Evolutionary conservation across 2,888 invertebrate genomes (phyloP).

Genomic region (Torymus tubicola): DNA sequence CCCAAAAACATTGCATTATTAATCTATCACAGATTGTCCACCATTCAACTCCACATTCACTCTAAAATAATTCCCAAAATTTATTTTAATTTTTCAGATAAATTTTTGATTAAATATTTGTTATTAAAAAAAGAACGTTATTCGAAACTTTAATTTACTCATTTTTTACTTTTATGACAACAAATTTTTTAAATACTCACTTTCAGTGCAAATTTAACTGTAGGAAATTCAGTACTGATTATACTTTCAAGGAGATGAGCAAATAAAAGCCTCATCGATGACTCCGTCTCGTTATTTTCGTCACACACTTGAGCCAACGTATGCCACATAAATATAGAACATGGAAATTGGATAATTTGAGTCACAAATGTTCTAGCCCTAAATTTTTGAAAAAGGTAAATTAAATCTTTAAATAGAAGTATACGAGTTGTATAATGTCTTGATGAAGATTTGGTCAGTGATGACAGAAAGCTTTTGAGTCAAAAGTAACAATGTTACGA

Average conservation of each 20-base stretch:
- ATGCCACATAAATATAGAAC: slow-evolving; percentile 71
- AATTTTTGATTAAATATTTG: too few species aligned
- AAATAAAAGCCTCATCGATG: slow-evolving; percentile 67
- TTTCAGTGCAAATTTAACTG: slow-evolving; percentile 69
- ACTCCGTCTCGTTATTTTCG: slow-evolving; percentile 65
- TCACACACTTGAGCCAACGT: slow-evolving; percentile 68
- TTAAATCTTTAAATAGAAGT: slow-evolving; percentile 1
- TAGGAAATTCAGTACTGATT: slow-evolving; percentile 69
- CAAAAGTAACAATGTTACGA: slow-evolving; percentile 56
- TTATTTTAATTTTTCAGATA: too few species aligned
- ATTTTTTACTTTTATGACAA: too few species aligned
- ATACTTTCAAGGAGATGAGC: slow-evolving; percentile 71
- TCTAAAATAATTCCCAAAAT: slow-evolving; percentile 59
- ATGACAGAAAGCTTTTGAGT: slow-evolving; percentile 66
- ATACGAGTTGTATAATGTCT: neutral
- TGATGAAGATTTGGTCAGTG: slow-evolving; percentile 65
- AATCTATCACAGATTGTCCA: slow-evolving; percentile 72
- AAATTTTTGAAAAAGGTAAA: slow-evolving; percentile 49
- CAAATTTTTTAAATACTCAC: slow-evolving; percentile 59
- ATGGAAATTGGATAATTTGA: slow-evolving; percentile 71
- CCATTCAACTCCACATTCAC: slow-evolving; percentile 70
- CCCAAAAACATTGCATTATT: slow-evolving; percentile 72
- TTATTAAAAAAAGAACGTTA: too few species aligned
- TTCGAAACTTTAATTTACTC: too few species aligned
- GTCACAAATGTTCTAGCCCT: slow-evolving; percentile 71